Conservation (phyloP, 2,888 invertebrate species). For the Sturmia bella region DNA sequence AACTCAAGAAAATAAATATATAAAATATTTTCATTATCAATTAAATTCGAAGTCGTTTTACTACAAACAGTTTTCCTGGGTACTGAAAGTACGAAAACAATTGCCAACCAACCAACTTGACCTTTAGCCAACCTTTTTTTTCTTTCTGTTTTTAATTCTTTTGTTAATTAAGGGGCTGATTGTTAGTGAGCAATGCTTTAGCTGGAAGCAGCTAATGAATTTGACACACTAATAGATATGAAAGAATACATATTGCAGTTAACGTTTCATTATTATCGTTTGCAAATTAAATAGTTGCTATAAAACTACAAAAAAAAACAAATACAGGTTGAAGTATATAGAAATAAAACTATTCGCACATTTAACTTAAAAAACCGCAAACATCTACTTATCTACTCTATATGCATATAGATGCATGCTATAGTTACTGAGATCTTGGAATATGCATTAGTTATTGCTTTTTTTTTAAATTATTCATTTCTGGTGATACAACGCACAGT, state of each 20-base stretch:
- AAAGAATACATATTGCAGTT: conserved; percentile 10
- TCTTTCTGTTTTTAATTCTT: background rate
- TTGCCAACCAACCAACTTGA: conserved; percentile 57
- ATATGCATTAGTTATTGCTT: no score
- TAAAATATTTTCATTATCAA: background rate
- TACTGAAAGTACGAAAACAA: conserved; percentile 45
- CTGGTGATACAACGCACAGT: no score
- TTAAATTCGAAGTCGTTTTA: background rate
- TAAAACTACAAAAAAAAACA: background rate
- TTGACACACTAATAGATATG: conserved; percentile 43
- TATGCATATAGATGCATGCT: no score
- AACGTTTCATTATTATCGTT: conserved; percentile 12
- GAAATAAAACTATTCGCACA: background rate
- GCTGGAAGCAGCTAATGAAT: conserved; percentile 30
- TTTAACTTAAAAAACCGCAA: no score
- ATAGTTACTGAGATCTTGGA: no score
- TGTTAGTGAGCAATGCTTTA: conserved; percentile 51
- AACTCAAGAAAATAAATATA: no score
- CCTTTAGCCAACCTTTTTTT: conserved; percentile 58
- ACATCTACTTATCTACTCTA: no score
- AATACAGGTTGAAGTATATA: background rate
- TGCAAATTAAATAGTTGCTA: background rate
- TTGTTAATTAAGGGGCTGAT: conserved; percentile 48
- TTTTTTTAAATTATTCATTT: no score
- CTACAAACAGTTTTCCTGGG: background rate